Percentiles rank a stretch among this genome's conserved stretches.
Evolutionary conservation across 1,140 invertebrate genomes (phyloP).

Genomic region (Brachystomella parvula): DNA sequence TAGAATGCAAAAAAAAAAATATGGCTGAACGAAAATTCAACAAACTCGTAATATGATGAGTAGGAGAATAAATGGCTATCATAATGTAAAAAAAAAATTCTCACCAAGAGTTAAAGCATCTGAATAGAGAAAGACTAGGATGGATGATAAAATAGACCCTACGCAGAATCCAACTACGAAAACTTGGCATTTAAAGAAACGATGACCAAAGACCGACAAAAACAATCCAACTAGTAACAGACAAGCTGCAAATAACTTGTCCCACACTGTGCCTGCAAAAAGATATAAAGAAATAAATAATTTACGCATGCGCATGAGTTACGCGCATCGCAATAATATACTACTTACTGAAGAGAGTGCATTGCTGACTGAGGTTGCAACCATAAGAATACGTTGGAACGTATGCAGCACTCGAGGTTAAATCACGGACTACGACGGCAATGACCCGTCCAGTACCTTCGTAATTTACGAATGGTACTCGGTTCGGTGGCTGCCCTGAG

Average conservation of each 20-base stretch:
- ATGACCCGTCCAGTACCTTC: conserved; percentile 56
- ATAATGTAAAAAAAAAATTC: not conserved
- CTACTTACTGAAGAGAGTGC: conserved; percentile 36
- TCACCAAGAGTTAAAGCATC: conserved; percentile 11
- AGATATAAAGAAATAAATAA: not conserved
- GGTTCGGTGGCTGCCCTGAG: conserved; percentile 20
- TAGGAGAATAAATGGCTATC: not conserved
- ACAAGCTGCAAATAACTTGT: conserved; percentile 48
- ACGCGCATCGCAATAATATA: conserved; percentile 37
- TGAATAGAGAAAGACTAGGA: not conserved
- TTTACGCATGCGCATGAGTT: conserved; percentile 9
- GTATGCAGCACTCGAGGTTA: conserved; percentile 51
- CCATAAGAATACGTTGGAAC: conserved; percentile 58
- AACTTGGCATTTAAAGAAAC: conserved; percentile 54
- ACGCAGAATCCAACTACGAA: conserved; percentile 45
- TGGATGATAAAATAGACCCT: conserved; percentile 22
- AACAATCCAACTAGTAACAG: conserved; percentile 53
- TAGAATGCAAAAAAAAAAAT: conserved; percentile 45
- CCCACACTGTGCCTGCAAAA: not conserved
- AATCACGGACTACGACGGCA: conserved; percentile 42
- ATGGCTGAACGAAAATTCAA: not conserved
- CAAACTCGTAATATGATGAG: not conserved
- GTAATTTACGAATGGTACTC: conserved; percentile 51
- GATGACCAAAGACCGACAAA: conserved; percentile 53
- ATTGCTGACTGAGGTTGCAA: conserved; percentile 44